phyloP scores from a whole-genome alignment of 2,888 invertebrate genomes.

The Oasisia sp. region DNA sequence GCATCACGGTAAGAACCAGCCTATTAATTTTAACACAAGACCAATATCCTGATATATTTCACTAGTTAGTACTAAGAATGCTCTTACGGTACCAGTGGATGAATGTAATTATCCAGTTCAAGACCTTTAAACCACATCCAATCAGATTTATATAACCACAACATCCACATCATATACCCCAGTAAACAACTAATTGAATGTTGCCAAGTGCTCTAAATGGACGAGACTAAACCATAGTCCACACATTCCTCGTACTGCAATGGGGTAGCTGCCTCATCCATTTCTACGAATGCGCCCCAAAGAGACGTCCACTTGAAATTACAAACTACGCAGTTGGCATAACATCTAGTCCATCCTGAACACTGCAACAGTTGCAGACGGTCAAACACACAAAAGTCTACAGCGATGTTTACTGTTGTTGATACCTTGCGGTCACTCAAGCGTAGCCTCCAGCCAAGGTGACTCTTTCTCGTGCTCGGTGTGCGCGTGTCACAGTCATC shows the following conservation, averaged over 20 bases:
- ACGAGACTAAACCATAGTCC: background rate
- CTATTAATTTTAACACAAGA: background rate
- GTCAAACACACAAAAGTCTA: background rate
- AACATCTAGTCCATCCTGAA: background rate
- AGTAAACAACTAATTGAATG: too few relatives aligned
- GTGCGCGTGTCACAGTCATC: background rate
- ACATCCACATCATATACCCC: too few relatives aligned
- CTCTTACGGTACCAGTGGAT: background rate
- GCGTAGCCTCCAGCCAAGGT: background rate
- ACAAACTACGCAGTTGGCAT: constrained; percentile 1
- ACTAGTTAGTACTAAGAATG: background rate
- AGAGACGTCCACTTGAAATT: background rate
- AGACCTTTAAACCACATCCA: background rate
- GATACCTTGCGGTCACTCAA: background rate
- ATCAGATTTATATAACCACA: too few relatives aligned
- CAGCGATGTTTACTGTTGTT: background rate
- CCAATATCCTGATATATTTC: background rate
- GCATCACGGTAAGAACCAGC: background rate
- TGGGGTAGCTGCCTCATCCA: background rate
- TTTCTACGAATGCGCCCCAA: background rate
- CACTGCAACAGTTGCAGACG: too few relatives aligned
- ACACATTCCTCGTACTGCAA: background rate
- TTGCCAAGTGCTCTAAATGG: too few relatives aligned
- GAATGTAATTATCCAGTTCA: background rate
- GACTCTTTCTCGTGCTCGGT: background rate